phyloP scores from a whole-genome alignment of 2,797 vertebrate species.

The Peromyscus nudipes region DNA sequence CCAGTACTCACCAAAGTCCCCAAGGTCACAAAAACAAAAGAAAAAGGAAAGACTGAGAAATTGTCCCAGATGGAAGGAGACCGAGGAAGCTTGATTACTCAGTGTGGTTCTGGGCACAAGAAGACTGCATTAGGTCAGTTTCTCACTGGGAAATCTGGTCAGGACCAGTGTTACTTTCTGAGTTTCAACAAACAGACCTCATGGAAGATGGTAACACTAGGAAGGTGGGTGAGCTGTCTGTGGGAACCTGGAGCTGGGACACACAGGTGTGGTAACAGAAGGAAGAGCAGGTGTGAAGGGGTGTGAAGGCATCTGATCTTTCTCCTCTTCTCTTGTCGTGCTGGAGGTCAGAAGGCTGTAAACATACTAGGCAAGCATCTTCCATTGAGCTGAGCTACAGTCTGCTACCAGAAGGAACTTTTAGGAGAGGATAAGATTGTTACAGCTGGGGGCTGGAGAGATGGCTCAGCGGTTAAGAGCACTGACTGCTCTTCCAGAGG shows the following conservation, averaged over 20 bases:
- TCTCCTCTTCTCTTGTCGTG: background rate
- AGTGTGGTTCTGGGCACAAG: background rate
- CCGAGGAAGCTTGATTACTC: background rate
- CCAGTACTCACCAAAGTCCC: background rate
- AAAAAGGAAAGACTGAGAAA: background rate
- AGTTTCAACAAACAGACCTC: background rate
- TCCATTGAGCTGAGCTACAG: background rate
- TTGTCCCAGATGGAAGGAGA: background rate
- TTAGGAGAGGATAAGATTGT: background rate
- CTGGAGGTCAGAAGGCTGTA: background rate
- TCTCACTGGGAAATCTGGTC: background rate
- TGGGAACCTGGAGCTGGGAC: background rate
- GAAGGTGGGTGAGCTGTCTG: background rate
- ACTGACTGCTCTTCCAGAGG: too few relatives aligned
- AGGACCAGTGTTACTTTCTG: background rate
- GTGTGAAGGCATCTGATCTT: background rate
- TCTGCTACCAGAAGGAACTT: background rate
- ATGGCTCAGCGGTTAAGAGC: too few relatives aligned
- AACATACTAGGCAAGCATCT: background rate
- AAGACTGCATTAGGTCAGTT: background rate
- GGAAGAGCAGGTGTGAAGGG: background rate
- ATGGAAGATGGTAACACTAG: background rate
- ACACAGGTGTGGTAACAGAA: too few relatives aligned
- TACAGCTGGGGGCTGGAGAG: too few relatives aligned
- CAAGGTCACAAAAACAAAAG: background rate